A percentile compares a stretch with the other conserved stretches of the same genome.
phyloP scores from a whole-genome alignment of 2,113 vertebrate species.

The Columba livia region DNA sequence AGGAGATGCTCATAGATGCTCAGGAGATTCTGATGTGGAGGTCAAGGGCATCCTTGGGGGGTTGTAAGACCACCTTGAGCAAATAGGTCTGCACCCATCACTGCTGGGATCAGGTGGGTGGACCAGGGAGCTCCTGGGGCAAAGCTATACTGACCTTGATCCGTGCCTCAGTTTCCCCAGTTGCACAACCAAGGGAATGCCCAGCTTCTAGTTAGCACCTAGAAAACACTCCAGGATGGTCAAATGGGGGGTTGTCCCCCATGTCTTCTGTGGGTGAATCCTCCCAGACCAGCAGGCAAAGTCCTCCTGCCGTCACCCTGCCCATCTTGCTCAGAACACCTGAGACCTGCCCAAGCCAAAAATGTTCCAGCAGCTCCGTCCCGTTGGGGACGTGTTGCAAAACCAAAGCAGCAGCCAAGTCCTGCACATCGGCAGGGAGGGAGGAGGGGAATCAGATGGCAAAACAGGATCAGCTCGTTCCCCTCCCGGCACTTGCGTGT shows the following conservation, averaged over 20 bases:
- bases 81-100: not conserved
- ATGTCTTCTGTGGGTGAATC: fast-evolving
- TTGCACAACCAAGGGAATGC: fast-evolving
- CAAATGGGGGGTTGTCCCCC: not conserved
- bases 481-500: not conserved
- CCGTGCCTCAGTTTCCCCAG: not conserved
- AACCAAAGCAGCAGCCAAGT: not conserved
- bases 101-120: not conserved
- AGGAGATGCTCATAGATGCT: not conserved
- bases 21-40: not conserved
- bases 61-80: not conserved
- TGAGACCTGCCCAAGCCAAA: constrained; percentile 3
- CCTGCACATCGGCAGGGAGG: not conserved
- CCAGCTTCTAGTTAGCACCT: not conserved
- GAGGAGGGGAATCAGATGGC: not conserved
- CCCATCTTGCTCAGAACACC: not conserved
- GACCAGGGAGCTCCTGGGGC: not conserved
- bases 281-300: not conserved
- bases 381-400: constrained; percentile 37
- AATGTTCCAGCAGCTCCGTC: constrained; percentile 26
- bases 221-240: not conserved
- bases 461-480: constrained; percentile 25
- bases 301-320: not conserved
- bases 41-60: fast-evolving
- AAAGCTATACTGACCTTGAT: not conserved